Evolutionary conservation across 2,113 vertebrate genomes (phyloP).

Genomic region (Alligator mississippiensis): DNA sequence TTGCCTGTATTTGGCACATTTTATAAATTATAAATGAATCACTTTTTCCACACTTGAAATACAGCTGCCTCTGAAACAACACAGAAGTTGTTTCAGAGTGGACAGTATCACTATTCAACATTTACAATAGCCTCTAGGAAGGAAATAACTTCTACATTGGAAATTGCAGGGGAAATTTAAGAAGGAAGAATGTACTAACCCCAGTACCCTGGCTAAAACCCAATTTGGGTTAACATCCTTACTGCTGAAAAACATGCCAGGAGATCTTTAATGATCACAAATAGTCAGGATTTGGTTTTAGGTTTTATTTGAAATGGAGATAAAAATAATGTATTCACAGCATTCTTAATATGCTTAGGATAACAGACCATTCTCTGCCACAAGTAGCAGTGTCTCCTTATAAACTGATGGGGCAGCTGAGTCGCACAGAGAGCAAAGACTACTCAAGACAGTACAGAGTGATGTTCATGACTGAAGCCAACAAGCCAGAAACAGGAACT

Average conservation of each 20-base stretch:
- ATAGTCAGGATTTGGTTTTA: background rate
- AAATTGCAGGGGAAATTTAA: background rate
- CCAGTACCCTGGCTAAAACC: background rate
- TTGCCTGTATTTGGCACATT: background rate
- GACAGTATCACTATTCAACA: background rate
- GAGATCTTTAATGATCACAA: background rate
- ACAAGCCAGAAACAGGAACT: background rate
- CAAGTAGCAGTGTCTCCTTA: background rate
- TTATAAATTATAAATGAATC: background rate
- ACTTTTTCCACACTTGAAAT: background rate
- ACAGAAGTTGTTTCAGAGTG: background rate
- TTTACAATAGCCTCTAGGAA: background rate
- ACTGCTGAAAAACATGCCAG: background rate
- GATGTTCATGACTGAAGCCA: background rate
- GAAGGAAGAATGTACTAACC: slow-evolving; percentile 3
- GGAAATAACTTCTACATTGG: background rate
- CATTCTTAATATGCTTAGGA: background rate
- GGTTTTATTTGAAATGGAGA: background rate
- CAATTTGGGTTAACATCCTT: background rate
- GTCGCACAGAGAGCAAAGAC: background rate
- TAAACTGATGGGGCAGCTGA: background rate
- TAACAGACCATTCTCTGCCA: background rate
- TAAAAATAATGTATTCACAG: slow-evolving; percentile 22
- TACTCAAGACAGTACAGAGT: background rate
- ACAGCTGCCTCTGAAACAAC: background rate